Evolutionary conservation across 2,888 invertebrate genomes (phyloP), one percentile per base, ranked within the genome.

Genomic region (Piscicola geometra): DNA sequence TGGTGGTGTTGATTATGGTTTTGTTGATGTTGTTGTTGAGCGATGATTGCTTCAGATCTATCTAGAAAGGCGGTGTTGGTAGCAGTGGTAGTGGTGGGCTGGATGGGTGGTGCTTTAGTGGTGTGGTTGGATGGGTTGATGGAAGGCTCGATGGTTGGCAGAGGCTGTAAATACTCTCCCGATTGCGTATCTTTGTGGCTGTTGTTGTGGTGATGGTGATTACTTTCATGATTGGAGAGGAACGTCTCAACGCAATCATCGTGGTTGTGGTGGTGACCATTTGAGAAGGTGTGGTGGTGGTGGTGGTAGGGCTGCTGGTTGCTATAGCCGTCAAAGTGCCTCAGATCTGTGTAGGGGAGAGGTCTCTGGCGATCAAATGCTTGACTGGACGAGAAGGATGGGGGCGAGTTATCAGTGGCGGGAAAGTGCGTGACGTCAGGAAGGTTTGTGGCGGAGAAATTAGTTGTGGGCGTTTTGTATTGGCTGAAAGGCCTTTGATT

Each of bases 271-370:
- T n/a, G 67, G 15, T 50, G 30, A 33, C 72, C 76, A 0, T 60
- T 32, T n/a, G 68, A 30, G 68, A 68, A 73, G 33, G 50, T 76
- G 18, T 66, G 41, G 47, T 67, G 72, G 25, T 36, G 69, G 52
- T 77, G 71, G n/a, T 77, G 76, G 5, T 33, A 25, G 5, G 74
- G 72, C n/a, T n/a, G n/a, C n/a, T n/a, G n/a, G n/a, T n/a, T n/a
- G n/a, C n/a, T n/a, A n/a, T n/a, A n/a, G 18, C 77, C 78, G 30
- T 79, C 78, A 69, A 75, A 79, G 25, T 76, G 68, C 15, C 73
- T 70, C 47, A 79, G 47, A 50, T 79, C 79, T 21, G 74, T 77
- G 69, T 78, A 79, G 21, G 76, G 76, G 21, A 79, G 75, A 15
- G 78, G 78, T 32, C 76, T 47, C 28, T 67, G 71, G 12, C 78